These are phyloP conservation scores for Calosoma granatense DNA, from an alignment of 1,140 invertebrate species.

Conservation along the genomic window DNA sequence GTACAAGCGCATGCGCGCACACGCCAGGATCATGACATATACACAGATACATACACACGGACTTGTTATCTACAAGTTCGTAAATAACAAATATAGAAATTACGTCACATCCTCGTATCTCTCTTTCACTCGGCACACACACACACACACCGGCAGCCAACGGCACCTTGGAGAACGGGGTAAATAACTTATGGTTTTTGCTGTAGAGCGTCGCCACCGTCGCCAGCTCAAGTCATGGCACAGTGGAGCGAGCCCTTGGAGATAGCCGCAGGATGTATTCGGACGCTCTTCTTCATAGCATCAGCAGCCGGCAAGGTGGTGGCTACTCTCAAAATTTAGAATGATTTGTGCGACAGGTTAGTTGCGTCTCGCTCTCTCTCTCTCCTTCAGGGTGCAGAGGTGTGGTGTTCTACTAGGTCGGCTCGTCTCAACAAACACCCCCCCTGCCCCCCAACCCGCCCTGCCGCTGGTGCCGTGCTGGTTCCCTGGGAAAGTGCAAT, in stretches of 20 bases:
- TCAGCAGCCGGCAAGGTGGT: not conserved
- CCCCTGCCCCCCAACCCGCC: too few species aligned
- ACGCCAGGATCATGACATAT: slow-evolving; percentile 7
- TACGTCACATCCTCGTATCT: slow-evolving; percentile 13
- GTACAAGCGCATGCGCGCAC: not conserved
- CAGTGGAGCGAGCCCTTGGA: not conserved
- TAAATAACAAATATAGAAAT: slow-evolving; percentile 19
- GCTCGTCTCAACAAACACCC: too few species aligned
- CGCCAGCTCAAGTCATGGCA: not conserved
- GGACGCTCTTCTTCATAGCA: too few species aligned
- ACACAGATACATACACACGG: not conserved
- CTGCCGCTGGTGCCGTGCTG: not conserved
- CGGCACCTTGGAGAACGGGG: not conserved
- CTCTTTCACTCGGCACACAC: not conserved
- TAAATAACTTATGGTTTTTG: not conserved
- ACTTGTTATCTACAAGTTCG: slow-evolving; percentile 18
- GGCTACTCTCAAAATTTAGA: not conserved
- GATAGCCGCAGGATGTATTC: not conserved
- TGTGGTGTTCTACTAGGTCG: too few species aligned
- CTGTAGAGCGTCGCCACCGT: not conserved
- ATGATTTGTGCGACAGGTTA: slow-evolving; percentile 4
- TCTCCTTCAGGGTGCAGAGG: too few species aligned
- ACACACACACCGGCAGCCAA: not conserved
- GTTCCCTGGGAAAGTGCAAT: slow-evolving; percentile 32
- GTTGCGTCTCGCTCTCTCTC: not conserved